Evolutionary conservation across 2,888 invertebrate species (phyloP).

Genomic region (Portevinia maculata): DNA sequence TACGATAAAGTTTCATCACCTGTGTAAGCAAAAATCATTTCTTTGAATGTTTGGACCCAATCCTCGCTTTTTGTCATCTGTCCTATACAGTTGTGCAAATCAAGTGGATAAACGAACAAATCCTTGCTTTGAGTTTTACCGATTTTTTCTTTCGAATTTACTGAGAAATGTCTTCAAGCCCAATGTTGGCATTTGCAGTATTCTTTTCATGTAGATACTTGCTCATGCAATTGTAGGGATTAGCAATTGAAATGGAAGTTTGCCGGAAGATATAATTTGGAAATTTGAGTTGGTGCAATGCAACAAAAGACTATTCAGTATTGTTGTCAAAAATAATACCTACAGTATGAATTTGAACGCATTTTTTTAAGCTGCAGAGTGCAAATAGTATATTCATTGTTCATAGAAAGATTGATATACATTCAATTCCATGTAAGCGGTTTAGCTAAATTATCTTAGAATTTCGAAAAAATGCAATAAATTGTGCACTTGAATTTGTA

Average conservation of each 20-base stretch:
- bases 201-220: slow-evolving; percentile 51
- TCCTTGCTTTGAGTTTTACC: slow-evolving; percentile 62
- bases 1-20: slow-evolving; percentile 67
- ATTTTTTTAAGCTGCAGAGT: too few species aligned
- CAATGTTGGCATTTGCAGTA: slow-evolving; percentile 57
- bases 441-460: too few species aligned
- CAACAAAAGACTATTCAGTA: slow-evolving; percentile 64
- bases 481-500: too few species aligned
- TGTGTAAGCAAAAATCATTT: slow-evolving; percentile 60
- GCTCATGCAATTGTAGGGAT: slow-evolving; percentile 59
- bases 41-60: slow-evolving; percentile 51
- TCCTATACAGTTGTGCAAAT: slow-evolving; percentile 74
- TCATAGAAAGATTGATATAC: too few species aligned
- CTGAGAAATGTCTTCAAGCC: slow-evolving; percentile 44
- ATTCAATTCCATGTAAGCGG: too few species aligned
- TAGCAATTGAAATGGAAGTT: slow-evolving; percentile 55
- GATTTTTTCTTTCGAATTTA: slow-evolving; percentile 26
- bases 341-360: too few species aligned
- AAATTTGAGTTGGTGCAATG: slow-evolving; percentile 66
- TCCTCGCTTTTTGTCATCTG: slow-evolving; percentile 70
- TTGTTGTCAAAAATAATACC: slow-evolving; percentile 20
- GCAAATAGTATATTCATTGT: too few species aligned
- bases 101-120: slow-evolving; percentile 74
- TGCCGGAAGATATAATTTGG: slow-evolving; percentile 65
- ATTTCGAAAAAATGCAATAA: too few species aligned